phyloP scores from a whole-genome alignment of 1,140 invertebrate genomes.

The Cecropterus lyciades region DNA sequence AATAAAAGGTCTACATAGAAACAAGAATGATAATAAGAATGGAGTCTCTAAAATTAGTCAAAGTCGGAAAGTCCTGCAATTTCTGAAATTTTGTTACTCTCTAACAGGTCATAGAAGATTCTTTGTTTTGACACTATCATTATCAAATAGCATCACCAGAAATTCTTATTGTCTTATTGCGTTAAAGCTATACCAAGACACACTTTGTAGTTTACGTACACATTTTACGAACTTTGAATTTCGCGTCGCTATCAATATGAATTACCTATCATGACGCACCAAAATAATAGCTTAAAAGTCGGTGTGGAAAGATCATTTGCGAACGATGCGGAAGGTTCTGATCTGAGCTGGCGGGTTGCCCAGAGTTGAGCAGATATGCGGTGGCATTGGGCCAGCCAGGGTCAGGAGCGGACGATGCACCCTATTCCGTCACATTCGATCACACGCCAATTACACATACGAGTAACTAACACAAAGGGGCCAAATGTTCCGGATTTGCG shows the following conservation, averaged over 20 bases:
- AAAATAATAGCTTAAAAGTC: conserved; percentile 34
- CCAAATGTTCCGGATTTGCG: not conserved
- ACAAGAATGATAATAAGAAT: no score
- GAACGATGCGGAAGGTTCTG: conserved; percentile 73
- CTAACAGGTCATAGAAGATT: no score
- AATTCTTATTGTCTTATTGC: no score
- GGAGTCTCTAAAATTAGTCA: no score
- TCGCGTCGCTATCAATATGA: not conserved
- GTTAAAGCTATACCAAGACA: no score
- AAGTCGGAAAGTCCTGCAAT: no score
- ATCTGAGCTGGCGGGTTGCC: conserved; percentile 62
- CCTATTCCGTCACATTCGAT: conserved; percentile 53
- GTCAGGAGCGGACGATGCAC: conserved; percentile 79
- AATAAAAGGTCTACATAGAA: no score
- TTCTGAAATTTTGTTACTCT: no score
- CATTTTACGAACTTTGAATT: no score
- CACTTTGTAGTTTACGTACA: no score
- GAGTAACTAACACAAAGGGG: conserved; percentile 20
- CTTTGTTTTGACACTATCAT: no score
- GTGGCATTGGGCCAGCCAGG: conserved; percentile 80
- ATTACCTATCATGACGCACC: conserved; percentile 4
- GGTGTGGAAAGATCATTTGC: conserved; percentile 57
- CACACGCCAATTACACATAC: conserved; percentile 54
- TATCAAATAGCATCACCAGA: no score
- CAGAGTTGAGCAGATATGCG: conserved; percentile 54